Evolutionary conservation across 2,888 invertebrate species (phyloP), one percentile per base, ranked within the genome.

Genomic region (Fissipunctia ypsillon): DNA sequence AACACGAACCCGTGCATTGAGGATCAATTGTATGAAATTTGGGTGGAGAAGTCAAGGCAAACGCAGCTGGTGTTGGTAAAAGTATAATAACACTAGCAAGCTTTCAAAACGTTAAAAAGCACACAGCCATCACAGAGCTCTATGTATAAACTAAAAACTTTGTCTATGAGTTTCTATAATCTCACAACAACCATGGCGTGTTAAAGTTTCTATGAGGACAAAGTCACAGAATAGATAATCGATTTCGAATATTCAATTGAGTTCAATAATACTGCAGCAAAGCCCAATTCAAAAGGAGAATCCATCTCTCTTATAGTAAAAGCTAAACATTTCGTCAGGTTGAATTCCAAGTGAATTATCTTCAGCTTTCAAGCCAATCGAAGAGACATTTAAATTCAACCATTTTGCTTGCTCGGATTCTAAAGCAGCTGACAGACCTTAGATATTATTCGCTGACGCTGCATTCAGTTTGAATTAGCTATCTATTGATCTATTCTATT

Each of bases 371-470:
- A 70, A 78, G 81, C 54, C 72, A 81, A 86, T 79, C 64, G 67
- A 64, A 52, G 69, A 75, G 63, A 72, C 67, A 73, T 84, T 84
- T 84, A 63, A 76, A 77, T 84, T 66, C 69, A 69, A 35, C 81
- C 70, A 79, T 81, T 84, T 77, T 61, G 75, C 76, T 84, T 69
- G 69, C 71, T 68, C 63, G 59, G 73, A 67, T 68, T 73, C 74
- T 80, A 71, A 73, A 78, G 64, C 60, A 76, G 72, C 84, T 73
- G 68, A 61, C 61, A 67, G 61, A 65, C 64, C 76, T 78, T 72
- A 78, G 87, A 73, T 75, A 78, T 80, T 76, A 80, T 84, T 65
- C 72, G 65, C 70, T 80, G 76, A 86, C 56, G 28, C 54, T 65
- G 81, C 65, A 80, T 84, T 80, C 56, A 65, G 19, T 14, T 59